Evolutionary conservation across 2,888 invertebrate genomes (phyloP), one percentile per base, ranked within the genome.

Genomic region (Sussaba pulchella): DNA sequence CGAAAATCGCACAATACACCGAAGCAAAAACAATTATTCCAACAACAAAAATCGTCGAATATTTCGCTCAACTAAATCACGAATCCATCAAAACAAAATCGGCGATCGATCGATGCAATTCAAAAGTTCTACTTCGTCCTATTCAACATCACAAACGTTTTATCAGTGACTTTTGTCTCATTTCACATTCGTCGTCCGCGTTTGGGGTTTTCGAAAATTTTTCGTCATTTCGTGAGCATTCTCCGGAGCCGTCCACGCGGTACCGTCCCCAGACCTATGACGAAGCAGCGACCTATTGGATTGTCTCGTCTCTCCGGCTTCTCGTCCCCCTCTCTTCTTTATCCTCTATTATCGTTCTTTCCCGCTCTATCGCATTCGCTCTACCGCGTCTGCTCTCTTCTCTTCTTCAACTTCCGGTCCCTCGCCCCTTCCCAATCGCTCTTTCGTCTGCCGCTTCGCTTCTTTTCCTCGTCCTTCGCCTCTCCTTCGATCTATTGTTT

Each of bases 261-360:
- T 21, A 43, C 21, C 61, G 69, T 26, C 17, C 4, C 6, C 31
- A 52, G 31, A 52, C 45, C 72, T 84, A 78, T 85, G 84, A 79
- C 85, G 86, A 81, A 85, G 82, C 83, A 2, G 86, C n/a, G n/a
- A n/a, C 81, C 87, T 85, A 85, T 85, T 84, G 84, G 57, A 73
- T 80, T 61, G 73, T 61, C 61, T 66, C 61, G 45, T 71, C 73
- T 64, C 50, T 73, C 64, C 21, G 61, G 17, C 47, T 78, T 52
- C 59, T 59, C 59, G 47, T 57, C 70, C 64, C 61, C 63, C 72
- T 72, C 63, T 54, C 21, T 59, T 66, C 78, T 57, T 78, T 54
- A 78, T 79, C 67, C 71, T 69, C 39, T 76, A 76, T 78, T 54
- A 45, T 71, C 71, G 73, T 67, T 78, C 82, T 61, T 24, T 43